Conservation (phyloP, 2,113 vertebrate species). For the Amblyopsis rosae region DNA sequence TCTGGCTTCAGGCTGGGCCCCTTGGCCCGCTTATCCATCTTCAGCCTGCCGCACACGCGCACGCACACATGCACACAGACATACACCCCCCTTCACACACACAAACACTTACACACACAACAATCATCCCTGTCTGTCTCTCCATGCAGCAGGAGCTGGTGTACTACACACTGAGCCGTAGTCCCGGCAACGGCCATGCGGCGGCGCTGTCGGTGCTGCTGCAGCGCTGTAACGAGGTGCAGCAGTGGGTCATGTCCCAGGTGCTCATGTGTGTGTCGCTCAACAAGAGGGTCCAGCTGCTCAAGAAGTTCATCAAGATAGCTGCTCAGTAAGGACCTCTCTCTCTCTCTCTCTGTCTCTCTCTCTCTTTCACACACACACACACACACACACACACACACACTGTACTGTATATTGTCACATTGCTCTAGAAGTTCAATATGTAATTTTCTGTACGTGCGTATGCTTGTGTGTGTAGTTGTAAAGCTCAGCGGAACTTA, state of each 20-base stretch:
- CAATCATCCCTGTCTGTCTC: slow-evolving; percentile 40
- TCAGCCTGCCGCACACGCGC: slow-evolving; percentile 39
- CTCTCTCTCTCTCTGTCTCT: neutral
- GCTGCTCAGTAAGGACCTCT: slow-evolving; percentile 90
- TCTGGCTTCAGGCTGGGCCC: slow-evolving; percentile 76
- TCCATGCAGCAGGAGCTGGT: slow-evolving; percentile 92
- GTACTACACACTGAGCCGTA: slow-evolving; percentile 93
- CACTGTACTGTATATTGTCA: neutral
- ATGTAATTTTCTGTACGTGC: neutral
- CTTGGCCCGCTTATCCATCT: slow-evolving; percentile 59
- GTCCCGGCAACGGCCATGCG: slow-evolving; percentile 83
- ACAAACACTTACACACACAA: slow-evolving; percentile 57
- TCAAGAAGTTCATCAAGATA: slow-evolving; percentile 99
- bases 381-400: neutral
- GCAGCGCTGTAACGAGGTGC: slow-evolving; percentile 95
- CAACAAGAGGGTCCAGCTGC: slow-evolving; percentile 92
- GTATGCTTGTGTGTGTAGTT: slow-evolving; percentile 73
- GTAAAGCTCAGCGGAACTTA: slow-evolving; percentile 96
- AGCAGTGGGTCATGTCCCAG: slow-evolving; percentile 98
- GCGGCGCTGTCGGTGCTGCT: slow-evolving; percentile 91
- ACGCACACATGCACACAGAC: slow-evolving; percentile 11
- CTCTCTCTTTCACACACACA: neutral
- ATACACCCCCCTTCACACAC: slow-evolving; percentile 76
- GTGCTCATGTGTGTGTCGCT: slow-evolving; percentile 92
- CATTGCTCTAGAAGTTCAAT: too few species aligned